Conservation (phyloP, 2,888 invertebrate species). For the Leucophenga montana region DNA sequence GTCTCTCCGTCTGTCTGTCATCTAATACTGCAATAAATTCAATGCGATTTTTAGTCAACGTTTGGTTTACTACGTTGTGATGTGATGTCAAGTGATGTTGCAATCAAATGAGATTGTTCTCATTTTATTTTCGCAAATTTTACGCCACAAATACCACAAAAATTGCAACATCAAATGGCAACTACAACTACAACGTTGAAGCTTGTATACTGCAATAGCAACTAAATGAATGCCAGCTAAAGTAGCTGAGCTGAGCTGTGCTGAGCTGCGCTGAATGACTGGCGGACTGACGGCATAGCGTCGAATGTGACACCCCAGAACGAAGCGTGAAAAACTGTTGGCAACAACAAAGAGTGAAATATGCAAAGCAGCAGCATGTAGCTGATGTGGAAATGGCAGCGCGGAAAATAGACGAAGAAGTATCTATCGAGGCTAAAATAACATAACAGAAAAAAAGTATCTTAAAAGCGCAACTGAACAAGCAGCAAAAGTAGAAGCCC, state of each 20-base stretch:
- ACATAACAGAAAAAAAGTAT: no score
- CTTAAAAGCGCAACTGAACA: neutral
- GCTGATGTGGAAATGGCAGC: constrained; percentile 56
- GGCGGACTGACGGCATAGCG: constrained; percentile 50
- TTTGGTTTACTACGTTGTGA: neutral
- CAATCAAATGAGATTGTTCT: constrained; percentile 53
- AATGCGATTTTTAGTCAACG: constrained; percentile 45
- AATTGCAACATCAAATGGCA: constrained; percentile 53
- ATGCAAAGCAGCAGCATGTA: constrained; percentile 18
- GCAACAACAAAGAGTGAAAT: neutral
- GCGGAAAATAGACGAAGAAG: constrained; percentile 11
- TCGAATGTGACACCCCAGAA: constrained; percentile 60
- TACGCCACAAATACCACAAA: constrained; percentile 66
- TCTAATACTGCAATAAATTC: constrained; percentile 58
- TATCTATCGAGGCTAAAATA: neutral
- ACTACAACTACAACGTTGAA: neutral
- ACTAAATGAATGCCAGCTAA: constrained; percentile 22
- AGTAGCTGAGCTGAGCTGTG: constrained; percentile 41
- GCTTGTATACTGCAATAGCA: neutral
- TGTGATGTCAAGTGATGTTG: constrained; percentile 17
- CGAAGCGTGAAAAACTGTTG: constrained; percentile 11
- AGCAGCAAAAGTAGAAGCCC: constrained; percentile 52
- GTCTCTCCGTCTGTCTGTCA: constrained; percentile 22
- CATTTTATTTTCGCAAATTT: constrained; percentile 61
- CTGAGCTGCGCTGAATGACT: constrained; percentile 37